Evolutionary conservation across 2,888 invertebrate genomes (phyloP).

Genomic region (Pycnomerus fuliginosus): DNA sequence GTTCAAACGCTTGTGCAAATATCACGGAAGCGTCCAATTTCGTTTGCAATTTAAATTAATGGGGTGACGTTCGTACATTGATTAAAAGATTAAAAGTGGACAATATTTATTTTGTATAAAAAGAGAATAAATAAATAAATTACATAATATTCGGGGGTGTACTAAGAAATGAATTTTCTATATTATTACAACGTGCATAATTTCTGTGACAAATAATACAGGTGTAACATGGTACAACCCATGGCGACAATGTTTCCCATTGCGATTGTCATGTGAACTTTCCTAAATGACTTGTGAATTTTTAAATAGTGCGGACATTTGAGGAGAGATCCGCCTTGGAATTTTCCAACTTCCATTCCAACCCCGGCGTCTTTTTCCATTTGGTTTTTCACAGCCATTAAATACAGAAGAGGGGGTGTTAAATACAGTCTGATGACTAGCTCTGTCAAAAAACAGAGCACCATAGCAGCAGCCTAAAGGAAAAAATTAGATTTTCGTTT

Average conservation of each 20-base stretch:
- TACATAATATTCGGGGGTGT: too few species aligned
- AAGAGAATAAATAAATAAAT: too few species aligned
- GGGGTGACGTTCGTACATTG: too few species aligned
- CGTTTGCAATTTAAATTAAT: too few species aligned
- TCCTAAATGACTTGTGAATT: conserved; percentile 72
- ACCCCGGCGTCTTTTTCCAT: conserved; percentile 76
- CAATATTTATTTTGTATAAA: too few species aligned
- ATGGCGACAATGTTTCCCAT: conserved; percentile 76
- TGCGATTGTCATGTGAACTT: conserved; percentile 75
- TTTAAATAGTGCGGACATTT: conserved; percentile 79
- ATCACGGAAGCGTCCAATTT: too few species aligned
- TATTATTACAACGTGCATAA: conserved; percentile 25
- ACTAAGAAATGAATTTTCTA: neutral
- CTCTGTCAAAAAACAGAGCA: conserved; percentile 70
- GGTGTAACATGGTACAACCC: conserved; percentile 66
- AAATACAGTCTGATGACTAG: conserved; percentile 74
- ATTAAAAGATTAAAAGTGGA: too few species aligned
- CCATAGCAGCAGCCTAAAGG: conserved; percentile 63
- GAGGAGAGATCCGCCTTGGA: conserved; percentile 68
- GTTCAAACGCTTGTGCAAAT: too few species aligned
- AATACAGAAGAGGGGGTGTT: conserved; percentile 70
- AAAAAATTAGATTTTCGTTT: conserved; percentile 35
- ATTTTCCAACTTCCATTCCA: conserved; percentile 75
- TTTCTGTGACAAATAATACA: conserved; percentile 59
- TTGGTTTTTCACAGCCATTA: conserved; percentile 73